A percentile compares a stretch with the other conserved stretches of the same genome.
phyloP scores from a whole-genome alignment of 2,888 invertebrate species.

The Margaritifera margaritifera region DNA sequence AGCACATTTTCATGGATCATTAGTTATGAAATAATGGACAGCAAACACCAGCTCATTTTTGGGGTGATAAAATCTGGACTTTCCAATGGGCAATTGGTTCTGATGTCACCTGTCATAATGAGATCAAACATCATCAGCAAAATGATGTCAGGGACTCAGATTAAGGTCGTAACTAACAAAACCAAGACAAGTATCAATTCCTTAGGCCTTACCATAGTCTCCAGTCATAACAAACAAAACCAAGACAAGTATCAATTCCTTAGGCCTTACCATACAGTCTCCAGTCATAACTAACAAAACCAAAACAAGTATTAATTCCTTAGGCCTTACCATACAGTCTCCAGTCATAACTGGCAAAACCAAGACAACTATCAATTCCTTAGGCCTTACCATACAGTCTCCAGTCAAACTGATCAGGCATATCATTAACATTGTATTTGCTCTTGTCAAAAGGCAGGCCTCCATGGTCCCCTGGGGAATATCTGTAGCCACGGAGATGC shows the following conservation, averaged over 20 bases:
- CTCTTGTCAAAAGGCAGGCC: slow-evolving; percentile 82
- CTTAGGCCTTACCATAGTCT: slow-evolving; percentile 75
- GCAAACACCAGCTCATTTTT: too few species aligned
- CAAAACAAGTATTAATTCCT: neutral
- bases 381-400: slow-evolving; percentile 79
- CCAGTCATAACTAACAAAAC: neutral
- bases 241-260: neutral
- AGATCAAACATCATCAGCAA: neutral
- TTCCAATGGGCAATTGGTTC: too few species aligned
- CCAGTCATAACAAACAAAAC: neutral
- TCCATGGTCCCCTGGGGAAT: slow-evolving; percentile 78
- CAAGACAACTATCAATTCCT: neutral
- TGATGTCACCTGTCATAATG: too few species aligned
- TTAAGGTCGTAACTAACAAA: neutral
- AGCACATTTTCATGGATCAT: too few species aligned
- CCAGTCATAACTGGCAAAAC: neutral
- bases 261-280: slow-evolving; percentile 72
- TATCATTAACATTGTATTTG: slow-evolving; percentile 71
- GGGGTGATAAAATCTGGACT: too few species aligned
- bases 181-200: neutral
- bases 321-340: slow-evolving; percentile 72
- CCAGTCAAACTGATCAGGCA: slow-evolving; percentile 91
- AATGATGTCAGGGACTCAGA: neutral
- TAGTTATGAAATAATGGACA: too few species aligned
- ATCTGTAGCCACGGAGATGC: slow-evolving; percentile 58